Percentiles rank a stretch among this genome's conserved stretches.
phyloP scores from a whole-genome alignment of 1,140 invertebrate species.

The Hetaerina americana region DNA sequence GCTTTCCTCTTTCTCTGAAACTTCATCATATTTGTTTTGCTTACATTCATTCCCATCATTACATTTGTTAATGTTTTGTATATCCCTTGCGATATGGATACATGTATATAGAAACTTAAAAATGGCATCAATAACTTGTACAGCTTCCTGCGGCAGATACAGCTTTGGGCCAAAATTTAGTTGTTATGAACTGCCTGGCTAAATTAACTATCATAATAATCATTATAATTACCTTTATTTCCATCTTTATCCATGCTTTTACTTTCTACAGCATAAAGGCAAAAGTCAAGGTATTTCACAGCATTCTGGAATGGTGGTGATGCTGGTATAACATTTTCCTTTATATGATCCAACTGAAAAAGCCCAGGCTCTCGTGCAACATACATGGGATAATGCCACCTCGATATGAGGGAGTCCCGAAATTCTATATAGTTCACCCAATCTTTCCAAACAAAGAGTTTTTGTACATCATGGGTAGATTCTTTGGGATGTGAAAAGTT shows the following conservation, averaged over 20 bases:
- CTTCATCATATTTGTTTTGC: no score
- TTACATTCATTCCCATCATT: no score
- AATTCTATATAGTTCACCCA: slow-evolving; percentile 49
- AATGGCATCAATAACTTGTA: no score
- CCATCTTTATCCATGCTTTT: background rate
- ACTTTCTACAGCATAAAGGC: background rate
- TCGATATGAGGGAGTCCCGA: slow-evolving; percentile 34
- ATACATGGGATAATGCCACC: slow-evolving; percentile 38
- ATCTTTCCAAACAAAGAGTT: slow-evolving; percentile 43
- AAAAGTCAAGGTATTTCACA: background rate
- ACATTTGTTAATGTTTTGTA: no score
- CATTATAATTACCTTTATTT: background rate
- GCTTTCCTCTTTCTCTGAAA: no score
- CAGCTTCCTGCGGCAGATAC: no score
- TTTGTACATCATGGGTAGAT: slow-evolving; percentile 17
- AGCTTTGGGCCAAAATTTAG: no score
- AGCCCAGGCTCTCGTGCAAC: slow-evolving; percentile 22
- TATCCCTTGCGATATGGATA: no score
- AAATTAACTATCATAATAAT: no score
- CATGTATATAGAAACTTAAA: no score
- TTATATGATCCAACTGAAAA: background rate
- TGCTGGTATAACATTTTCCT: background rate
- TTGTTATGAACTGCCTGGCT: no score
- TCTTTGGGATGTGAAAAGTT: background rate
- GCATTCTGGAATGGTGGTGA: background rate